Percentiles rank a stretch among this genome's conserved stretches.
Evolutionary conservation across 2,113 vertebrate genomes (phyloP).

Genomic region (Syrrhaptes paradoxus): DNA sequence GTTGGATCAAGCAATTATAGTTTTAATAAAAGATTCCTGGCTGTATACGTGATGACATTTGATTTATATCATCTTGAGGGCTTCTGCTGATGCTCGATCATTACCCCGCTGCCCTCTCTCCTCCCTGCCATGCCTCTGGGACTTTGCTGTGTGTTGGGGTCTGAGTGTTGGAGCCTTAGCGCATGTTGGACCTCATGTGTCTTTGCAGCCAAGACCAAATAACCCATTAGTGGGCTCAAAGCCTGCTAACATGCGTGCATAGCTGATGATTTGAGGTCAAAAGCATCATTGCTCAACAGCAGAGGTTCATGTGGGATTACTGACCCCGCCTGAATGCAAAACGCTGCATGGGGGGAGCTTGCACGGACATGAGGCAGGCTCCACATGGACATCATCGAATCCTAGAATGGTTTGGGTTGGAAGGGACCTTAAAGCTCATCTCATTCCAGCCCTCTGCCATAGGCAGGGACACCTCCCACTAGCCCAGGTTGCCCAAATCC

Average conservation of each 20-base stretch:
- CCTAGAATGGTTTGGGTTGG: no score
- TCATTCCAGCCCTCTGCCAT: no score
- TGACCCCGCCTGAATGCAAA: neutral
- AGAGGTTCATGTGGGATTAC: neutral
- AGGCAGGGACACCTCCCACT: no score
- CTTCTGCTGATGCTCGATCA: neutral
- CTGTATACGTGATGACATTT: neutral
- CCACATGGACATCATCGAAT: neutral
- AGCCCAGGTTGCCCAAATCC: no score
- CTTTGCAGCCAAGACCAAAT: neutral
- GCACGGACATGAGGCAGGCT: accelerated
- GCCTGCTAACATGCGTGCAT: accelerated
- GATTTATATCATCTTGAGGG: neutral
- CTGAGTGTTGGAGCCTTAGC: neutral
- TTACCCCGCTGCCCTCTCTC: neutral
- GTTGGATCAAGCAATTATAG: neutral
- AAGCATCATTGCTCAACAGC: neutral
- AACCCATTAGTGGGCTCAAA: neutral
- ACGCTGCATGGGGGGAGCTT: accelerated
- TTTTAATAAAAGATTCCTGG: neutral
- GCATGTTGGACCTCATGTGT: neutral
- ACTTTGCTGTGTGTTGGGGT: neutral
- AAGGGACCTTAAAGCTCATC: no score
- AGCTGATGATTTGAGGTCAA: neutral
- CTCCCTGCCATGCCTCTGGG: accelerated